Conservation (phyloP, 2,797 vertebrate genomes). For the Todus mexicanus region DNA sequence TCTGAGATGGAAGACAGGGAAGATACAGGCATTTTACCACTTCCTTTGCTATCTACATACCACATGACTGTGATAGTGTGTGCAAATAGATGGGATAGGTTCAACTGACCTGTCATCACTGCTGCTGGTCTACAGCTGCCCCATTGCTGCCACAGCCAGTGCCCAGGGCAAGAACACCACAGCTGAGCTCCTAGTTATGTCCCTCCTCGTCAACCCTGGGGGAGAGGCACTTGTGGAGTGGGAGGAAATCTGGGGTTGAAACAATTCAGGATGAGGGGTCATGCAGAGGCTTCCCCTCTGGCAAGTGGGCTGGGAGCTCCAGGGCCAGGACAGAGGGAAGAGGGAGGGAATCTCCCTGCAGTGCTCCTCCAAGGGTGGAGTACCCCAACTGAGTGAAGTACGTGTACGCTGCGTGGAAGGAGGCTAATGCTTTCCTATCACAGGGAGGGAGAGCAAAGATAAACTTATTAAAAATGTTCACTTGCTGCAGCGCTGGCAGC, state of each 20-base stretch:
- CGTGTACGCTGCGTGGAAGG: not conserved
- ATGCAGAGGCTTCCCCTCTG: not conserved
- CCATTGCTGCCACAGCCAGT: accelerated
- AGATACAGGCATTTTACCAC: not conserved
- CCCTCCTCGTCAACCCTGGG: not conserved
- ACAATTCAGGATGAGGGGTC: accelerated
- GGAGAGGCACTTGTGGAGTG: not conserved
- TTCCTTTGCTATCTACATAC: not conserved
- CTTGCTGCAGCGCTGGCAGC: not conserved
- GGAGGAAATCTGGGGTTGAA: not conserved
- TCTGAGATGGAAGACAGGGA: not conserved
- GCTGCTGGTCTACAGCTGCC: accelerated
- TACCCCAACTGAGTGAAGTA: accelerated
- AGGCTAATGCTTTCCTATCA: not conserved
- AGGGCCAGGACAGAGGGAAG: not conserved
- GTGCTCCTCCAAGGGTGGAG: not conserved
- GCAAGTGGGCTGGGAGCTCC: not conserved
- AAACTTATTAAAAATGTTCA: conserved; percentile 9
- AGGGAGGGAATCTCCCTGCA: not conserved
- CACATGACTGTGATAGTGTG: accelerated
- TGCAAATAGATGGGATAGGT: not conserved
- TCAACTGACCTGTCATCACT: accelerated
- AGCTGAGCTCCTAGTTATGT: accelerated
- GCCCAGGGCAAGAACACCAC: not conserved
- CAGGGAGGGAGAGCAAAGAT: not conserved